These are phyloP conservation scores for Schizaphis graminum DNA, from an alignment of 2,888 invertebrate genomes.

Conservation along the genomic window DNA sequence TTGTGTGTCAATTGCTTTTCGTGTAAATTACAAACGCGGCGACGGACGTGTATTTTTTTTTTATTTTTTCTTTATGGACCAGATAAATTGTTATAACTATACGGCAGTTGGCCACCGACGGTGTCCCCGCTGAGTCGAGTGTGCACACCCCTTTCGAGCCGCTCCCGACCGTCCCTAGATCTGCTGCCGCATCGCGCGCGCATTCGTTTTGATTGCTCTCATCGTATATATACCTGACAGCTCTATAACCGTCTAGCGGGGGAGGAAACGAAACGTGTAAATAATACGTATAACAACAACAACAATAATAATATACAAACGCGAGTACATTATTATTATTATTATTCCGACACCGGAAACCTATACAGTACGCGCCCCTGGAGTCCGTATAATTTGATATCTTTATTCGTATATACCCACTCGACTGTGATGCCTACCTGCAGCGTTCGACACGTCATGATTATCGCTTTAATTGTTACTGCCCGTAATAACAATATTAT, in stretches of 20 bases:
- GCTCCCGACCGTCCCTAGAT: neutral
- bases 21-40: conserved; percentile 18
- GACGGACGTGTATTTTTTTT: conserved; percentile 22
- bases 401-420: conserved; percentile 44
- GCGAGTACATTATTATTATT: conserved; percentile 18
- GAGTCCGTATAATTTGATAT: conserved; percentile 57
- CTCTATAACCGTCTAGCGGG: neutral
- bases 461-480: conserved; percentile 51
- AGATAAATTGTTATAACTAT: conserved; percentile 46
- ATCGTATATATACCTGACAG: neutral
- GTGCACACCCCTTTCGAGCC: conserved; percentile 42
- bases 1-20: neutral
- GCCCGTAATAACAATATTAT: neutral
- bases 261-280: conserved; percentile 18
- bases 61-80: conserved; percentile 18
- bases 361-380: neutral
- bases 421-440: neutral
- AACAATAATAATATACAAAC: neutral
- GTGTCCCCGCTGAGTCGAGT: conserved; percentile 28
- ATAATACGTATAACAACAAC: neutral
- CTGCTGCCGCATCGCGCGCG: neutral
- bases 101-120: conserved; percentile 44
- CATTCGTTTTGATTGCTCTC: conserved; percentile 28
- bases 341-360: conserved; percentile 51
- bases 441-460: conserved; percentile 33